These are phyloP conservation scores for Symphodus melops DNA, from an alignment of 2,113 vertebrate species.

Conservation along the genomic window DNA sequence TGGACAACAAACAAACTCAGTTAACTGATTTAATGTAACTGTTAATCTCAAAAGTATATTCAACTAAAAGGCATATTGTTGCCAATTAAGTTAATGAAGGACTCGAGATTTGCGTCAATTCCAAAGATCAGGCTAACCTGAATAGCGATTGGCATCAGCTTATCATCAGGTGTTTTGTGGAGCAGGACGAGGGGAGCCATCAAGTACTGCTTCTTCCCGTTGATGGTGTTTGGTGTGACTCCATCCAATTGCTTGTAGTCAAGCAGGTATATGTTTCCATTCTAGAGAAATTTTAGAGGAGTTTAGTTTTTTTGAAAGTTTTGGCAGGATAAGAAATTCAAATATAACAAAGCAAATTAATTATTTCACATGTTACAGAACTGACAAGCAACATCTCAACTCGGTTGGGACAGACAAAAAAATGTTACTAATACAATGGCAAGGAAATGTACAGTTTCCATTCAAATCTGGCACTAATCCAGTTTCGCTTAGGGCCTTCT, in stretches of 20 bases:
- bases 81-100: neutral
- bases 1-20: neutral
- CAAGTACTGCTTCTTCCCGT: conserved; percentile 79
- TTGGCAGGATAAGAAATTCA: too few relatives aligned
- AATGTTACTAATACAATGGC: too few relatives aligned
- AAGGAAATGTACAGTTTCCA: too few relatives aligned
- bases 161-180: conserved; percentile 63
- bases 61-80: conserved; percentile 73
- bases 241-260: conserved; percentile 84
- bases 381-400: too few relatives aligned
- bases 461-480: too few relatives aligned
- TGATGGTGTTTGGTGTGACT: conserved; percentile 67
- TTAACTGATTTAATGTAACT: neutral
- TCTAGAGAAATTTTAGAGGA: conserved; percentile 60
- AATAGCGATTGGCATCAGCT: conserved; percentile 84
- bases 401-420: too few relatives aligned
- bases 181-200: conserved; percentile 83
- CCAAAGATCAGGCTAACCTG: conserved; percentile 75
- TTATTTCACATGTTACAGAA: too few relatives aligned
- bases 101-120: neutral
- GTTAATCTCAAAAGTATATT: neutral
- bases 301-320: too few relatives aligned
- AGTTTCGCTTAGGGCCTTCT: too few relatives aligned
- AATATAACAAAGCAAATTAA: too few relatives aligned
- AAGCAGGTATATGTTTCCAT: conserved; percentile 84